These are phyloP conservation scores for Lycia hirtaria DNA, from an alignment of 2,888 invertebrate species.

Conservation along the genomic window DNA sequence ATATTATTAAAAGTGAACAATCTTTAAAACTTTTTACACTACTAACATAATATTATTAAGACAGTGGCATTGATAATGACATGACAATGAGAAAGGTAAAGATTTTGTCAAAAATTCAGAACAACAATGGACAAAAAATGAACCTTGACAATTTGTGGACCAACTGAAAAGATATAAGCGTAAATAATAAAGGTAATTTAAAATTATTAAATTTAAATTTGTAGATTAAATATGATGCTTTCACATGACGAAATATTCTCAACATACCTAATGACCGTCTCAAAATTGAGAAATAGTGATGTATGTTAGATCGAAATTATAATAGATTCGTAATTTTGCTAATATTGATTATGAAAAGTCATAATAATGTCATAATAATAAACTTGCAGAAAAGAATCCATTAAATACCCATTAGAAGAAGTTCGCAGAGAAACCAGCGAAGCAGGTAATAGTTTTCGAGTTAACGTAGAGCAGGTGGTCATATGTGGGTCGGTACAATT, in stretches of 20 bases:
- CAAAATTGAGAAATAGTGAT: too few relatives aligned
- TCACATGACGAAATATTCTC: too few relatives aligned
- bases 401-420: constrained; percentile 22
- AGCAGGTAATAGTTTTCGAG: constrained; percentile 8
- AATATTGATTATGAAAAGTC: too few relatives aligned
- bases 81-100: constrained; percentile 27
- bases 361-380: neutral
- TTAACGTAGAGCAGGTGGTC: constrained; percentile 28
- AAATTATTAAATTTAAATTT: too few relatives aligned
- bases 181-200: neutral
- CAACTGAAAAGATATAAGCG: constrained; percentile 23
- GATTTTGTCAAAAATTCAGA: constrained; percentile 29
- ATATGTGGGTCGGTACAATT: constrained; percentile 49
- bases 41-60: neutral
- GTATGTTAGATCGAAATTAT: too few relatives aligned
- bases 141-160: constrained; percentile 26
- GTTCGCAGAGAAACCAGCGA: constrained; percentile 20
- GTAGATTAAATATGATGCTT: too few relatives aligned
- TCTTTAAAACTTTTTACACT: neutral
- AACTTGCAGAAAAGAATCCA: constrained; percentile 12
- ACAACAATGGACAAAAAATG: constrained; percentile 29
- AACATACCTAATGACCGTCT: too few relatives aligned
- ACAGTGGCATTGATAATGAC: neutral
- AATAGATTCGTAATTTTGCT: too few relatives aligned
- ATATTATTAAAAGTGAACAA: neutral